These are phyloP conservation scores for Entomobrya proxima DNA, from an alignment of 2,888 invertebrate genomes.

Conservation along the genomic window DNA sequence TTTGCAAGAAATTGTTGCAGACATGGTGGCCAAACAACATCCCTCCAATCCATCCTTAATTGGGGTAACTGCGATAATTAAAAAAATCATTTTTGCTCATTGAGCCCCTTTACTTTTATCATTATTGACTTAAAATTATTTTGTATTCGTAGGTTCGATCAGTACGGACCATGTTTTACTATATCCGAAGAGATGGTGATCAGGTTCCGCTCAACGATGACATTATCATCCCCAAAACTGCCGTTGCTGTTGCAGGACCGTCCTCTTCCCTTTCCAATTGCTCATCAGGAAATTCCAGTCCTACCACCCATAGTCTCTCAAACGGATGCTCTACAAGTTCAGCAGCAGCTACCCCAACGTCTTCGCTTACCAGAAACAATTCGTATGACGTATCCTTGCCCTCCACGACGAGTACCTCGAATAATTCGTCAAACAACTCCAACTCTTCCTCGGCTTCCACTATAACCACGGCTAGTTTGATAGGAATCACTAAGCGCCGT, in stretches of 20 bases:
- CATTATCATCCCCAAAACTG: slow-evolving; percentile 62
- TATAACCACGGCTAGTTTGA: slow-evolving; percentile 28
- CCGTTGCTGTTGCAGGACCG: slow-evolving; percentile 41
- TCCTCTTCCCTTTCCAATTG: slow-evolving; percentile 63
- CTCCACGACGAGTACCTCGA: slow-evolving; percentile 58
- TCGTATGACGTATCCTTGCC: slow-evolving; percentile 74
- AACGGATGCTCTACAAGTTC: slow-evolving; percentile 68
- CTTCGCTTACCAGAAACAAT: slow-evolving; percentile 75
- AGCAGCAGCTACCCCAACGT: slow-evolving; percentile 73
- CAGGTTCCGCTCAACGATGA: slow-evolving; percentile 73
- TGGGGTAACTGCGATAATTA: slow-evolving; percentile 66
- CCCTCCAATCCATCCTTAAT: slow-evolving; percentile 76
- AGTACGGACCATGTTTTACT: slow-evolving; percentile 72
- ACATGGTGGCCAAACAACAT: slow-evolving; percentile 87
- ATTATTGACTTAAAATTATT: no score
- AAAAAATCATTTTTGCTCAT: not conserved
- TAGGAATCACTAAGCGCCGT: slow-evolving; percentile 72
- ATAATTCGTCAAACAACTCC: slow-evolving; percentile 18
- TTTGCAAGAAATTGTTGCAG: slow-evolving; percentile 96
- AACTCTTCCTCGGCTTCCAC: slow-evolving; percentile 28
- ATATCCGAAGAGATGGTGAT: slow-evolving; percentile 72
- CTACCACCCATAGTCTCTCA: slow-evolving; percentile 72
- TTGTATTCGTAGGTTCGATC: slow-evolving; percentile 68
- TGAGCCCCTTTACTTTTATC: not conserved
- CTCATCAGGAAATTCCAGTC: slow-evolving; percentile 74